A percentile compares a stretch with the other conserved stretches of the same genome.
Evolutionary conservation across 2,888 invertebrate species (phyloP).

Genomic region (Ecliptopera silaceata): DNA sequence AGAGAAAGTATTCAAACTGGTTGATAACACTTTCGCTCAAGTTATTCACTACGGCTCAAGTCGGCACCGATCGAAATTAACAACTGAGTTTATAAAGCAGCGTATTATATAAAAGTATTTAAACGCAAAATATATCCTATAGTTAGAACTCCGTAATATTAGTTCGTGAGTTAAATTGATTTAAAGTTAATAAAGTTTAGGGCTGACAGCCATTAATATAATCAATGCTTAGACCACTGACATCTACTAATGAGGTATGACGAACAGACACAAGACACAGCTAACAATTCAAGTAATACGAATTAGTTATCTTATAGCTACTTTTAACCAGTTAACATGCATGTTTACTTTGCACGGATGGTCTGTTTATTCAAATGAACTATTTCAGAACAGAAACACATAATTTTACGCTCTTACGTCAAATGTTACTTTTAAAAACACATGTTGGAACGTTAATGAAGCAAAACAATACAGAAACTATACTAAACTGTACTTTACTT

Average conservation of each 20-base stretch:
- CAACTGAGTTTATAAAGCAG: no score
- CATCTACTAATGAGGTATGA: no score
- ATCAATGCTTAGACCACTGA: no score
- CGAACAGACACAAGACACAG: no score
- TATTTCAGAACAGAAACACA: neutral
- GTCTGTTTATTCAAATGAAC: constrained; percentile 3
- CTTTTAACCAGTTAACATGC: neutral
- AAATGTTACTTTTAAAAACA: constrained; percentile 1
- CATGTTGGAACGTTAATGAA: neutral
- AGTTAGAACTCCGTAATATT: no score
- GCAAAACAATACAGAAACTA: constrained; percentile 14
- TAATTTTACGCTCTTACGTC: neutral
- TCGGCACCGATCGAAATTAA: neutral
- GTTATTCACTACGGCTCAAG: neutral
- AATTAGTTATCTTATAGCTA: neutral
- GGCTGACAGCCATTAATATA: no score
- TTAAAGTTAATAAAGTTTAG: no score
- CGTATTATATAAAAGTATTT: no score
- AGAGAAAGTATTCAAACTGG: constrained; percentile 16
- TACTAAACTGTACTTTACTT: neutral
- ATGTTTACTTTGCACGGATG: neutral
- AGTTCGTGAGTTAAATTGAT: no score
- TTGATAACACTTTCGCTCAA: constrained; percentile 23
- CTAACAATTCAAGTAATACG: no score
- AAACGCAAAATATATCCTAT: no score